Conservation (phyloP, 2,797 vertebrate species). For the Peromyscus melanophrys region DNA sequence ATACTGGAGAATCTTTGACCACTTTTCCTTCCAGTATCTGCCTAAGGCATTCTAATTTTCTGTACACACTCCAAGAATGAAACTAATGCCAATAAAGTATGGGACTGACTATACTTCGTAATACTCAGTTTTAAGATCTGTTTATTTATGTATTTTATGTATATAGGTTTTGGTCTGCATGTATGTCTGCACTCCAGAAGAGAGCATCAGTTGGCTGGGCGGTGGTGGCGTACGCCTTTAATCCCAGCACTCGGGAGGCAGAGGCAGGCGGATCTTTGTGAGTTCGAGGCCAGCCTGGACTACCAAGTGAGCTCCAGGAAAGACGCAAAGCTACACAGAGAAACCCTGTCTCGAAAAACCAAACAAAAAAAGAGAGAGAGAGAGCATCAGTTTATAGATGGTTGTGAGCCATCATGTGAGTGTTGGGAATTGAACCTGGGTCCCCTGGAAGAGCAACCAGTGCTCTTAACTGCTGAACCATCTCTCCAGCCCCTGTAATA, state of each 20-base stretch:
- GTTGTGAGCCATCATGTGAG: neutral
- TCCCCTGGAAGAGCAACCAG: neutral
- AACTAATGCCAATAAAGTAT: conserved; percentile 98
- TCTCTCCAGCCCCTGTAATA: neutral
- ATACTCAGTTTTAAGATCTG: neutral
- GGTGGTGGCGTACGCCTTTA: too few relatives aligned
- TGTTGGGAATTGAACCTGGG: neutral
- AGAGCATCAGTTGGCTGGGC: neutral
- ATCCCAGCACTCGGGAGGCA: too few relatives aligned
- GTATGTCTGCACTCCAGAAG: neutral
- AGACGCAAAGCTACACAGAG: too few relatives aligned
- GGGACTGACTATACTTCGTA: neutral
- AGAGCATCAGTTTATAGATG: neutral
- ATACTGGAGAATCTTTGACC: conserved; percentile 90
- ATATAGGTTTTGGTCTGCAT: neutral
- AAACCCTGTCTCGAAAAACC: too few relatives aligned
- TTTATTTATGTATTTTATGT: neutral
- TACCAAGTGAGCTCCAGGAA: too few relatives aligned
- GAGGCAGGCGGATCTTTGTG: too few relatives aligned
- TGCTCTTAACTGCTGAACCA: neutral
- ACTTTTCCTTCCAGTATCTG: conserved; percentile 93
- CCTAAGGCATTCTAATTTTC: conserved; percentile 96
- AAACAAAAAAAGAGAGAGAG: too few relatives aligned
- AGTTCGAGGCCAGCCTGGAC: too few relatives aligned
- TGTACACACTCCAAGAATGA: conserved; percentile 97